Base-by-base conservation (phyloP, 2,888 invertebrate species). In the Eupithecia subumbrata region DNA sequence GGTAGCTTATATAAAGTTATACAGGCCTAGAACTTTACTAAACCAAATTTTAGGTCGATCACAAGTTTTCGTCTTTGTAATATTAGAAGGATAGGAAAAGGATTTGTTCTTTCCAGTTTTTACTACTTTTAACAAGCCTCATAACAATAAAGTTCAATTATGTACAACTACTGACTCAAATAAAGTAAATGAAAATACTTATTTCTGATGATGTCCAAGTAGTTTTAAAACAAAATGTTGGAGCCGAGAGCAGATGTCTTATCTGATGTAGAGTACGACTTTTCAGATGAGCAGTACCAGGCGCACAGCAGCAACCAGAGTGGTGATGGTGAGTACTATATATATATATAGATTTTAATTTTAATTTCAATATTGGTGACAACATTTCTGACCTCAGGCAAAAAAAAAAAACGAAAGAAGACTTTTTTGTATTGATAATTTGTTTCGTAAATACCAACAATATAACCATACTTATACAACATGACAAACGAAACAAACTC, bases 241-340 rank as follows among this genome's bases (percentile, higher is more conserved):
- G 77, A 86, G 68, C 86, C 73, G 89, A 94, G 95, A 91, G 89
- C 94, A 95, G 94, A 95, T 94, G 92, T 91, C 90, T 91, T 80
- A 94, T 87, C 93, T 94, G 89, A 94, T 81, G 90, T 89, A 95
- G 94, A 94, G 92, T 94, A 93, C 86, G 94, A 94, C 85, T 94
- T 94, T 89, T 85, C 94, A 95, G 95, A 95, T 88, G 95, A 95
- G 87, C 95, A 95, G 91, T 95, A 95, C 89, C 95, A 95, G 88
- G 94, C 90, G 71, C 94, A 95, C 82, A 93, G 94, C 90, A 94
- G 93, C 87, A 93, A 92, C 90, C 95, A 95, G 85, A 90, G 93
- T 74, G 92, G 94, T 12, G 95, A 95, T 80, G 94, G 95, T 95
- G 82, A 94, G 95, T 92, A 22, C 34, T 52, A 60, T 48, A 18